Evolutionary conservation across 2,797 vertebrate genomes (phyloP).

Genomic region (Melanotaenia nigrans): DNA sequence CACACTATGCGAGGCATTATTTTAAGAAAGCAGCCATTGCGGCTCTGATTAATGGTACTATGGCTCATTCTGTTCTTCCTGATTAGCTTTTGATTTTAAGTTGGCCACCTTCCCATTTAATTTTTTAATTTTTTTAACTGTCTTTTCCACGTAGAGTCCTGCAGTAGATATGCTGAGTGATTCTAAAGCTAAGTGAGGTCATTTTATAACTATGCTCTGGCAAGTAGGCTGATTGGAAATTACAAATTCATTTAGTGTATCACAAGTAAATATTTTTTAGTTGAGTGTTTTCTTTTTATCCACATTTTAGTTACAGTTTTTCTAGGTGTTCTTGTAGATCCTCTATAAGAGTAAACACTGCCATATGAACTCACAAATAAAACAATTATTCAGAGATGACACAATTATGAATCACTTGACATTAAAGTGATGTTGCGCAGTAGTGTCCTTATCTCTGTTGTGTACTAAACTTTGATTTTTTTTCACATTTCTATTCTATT

Average conservation of each 20-base stretch:
- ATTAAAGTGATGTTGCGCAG: conserved; percentile 1
- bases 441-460: background rate
- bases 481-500: conserved; percentile 3
- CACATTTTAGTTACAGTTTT: too few species aligned
- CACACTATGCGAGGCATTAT: background rate
- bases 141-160: background rate
- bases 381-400: background rate
- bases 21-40: background rate
- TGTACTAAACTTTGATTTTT: conserved; percentile 20
- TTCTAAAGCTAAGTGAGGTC: too few species aligned
- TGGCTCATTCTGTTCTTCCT: background rate
- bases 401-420: conserved; percentile 11
- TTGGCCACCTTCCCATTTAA: background rate
- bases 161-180: background rate
- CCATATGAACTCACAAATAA: background rate
- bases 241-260: too few species aligned
- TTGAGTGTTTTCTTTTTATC: background rate
- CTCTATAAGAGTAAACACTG: background rate
- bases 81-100: background rate
- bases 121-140: background rate
- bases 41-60: background rate
- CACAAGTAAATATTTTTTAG: background rate
- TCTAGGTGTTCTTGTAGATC: background rate
- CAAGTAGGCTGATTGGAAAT: too few species aligned
- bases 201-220: background rate